Percentiles rank a stretch among this genome's conserved stretches.
Conservation (phyloP, 2,113 vertebrate genomes). For the Psilopsiagon aymara region DNA sequence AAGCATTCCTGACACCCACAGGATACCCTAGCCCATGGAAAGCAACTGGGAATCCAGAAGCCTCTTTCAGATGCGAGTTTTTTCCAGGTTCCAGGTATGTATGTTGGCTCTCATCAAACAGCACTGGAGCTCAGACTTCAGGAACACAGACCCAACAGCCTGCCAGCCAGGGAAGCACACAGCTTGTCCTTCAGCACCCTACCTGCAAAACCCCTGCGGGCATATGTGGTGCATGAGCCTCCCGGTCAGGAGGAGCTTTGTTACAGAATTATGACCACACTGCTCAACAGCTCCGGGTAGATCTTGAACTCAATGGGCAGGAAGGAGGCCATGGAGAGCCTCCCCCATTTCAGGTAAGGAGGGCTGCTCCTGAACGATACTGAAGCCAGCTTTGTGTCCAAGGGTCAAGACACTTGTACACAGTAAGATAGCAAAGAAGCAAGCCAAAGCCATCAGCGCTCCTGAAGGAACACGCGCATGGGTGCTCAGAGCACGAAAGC, state of each 20-base stretch:
- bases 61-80: background rate
- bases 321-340: background rate
- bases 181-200: background rate
- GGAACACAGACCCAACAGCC: background rate
- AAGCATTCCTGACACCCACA: background rate
- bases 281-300: too few species aligned
- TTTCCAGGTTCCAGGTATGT: background rate
- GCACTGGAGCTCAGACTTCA: background rate
- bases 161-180: background rate
- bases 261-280: background rate
- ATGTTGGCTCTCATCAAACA: background rate
- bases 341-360: background rate
- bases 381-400: background rate
- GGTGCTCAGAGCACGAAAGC: background rate
- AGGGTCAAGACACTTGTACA: background rate
- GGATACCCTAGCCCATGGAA: background rate
- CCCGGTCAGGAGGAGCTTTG: background rate
- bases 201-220: rapidly evolving
- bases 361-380: background rate
- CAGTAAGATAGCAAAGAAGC: rapidly evolving
- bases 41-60: background rate
- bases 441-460: rapidly evolving
- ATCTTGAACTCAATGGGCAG: background rate
- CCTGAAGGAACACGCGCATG: rapidly evolving
- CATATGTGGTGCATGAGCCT: too few species aligned